Base-by-base conservation (phyloP, 2,113 vertebrate genomes). In the Centropus unirufus region DNA sequence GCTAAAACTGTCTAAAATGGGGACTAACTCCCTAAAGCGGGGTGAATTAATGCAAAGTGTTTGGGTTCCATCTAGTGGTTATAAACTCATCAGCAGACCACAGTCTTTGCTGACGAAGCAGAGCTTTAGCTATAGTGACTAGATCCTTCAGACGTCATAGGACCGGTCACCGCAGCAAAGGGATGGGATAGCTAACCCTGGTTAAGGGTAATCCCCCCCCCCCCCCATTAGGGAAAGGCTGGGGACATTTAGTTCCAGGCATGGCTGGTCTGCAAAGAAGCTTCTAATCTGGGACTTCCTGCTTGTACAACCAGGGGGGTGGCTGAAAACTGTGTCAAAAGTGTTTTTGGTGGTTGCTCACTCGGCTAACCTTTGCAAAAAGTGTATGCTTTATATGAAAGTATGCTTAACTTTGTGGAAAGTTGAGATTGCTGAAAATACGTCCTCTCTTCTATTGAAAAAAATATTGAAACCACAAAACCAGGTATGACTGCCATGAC, bases 41-140 rank as follows among this genome's bases (percentile, higher is more conserved):
- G 52, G 36, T 12, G 23, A 61, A 63, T 40, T 30, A 44, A 32
- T 55, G 20, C n/a, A 20, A 84, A 89, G 84, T 19, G 22, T 17
- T 82, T 34, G 87, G 62, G 69, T 83, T 87, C 95, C 96, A 95
- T 51, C 95, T 96, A 83, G 91, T 80, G 96, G 96, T 40, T 79
- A 42, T 32, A 58, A 29, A 30, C 77, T 58, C 77, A 52, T 1
- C 39, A 46, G 66, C 89, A 87, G n/a, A 14, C 29, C 34, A 18
- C 10, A 23, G n/a, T 14, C 14, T 47, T 81, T 69, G 63, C 57
- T 70, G 75, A 93, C 3, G 0, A 47, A 90, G 70, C 40, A 72
- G 44, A 40, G 29, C 76, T 81, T 81, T 64, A 82, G 36, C 69
- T 42, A 64, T 22, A 49, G 46, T 55, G 40, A 66, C 26, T 79